Base-by-base conservation (phyloP, 2,888 invertebrate genomes). In the Abrostola triplasia region DNA sequence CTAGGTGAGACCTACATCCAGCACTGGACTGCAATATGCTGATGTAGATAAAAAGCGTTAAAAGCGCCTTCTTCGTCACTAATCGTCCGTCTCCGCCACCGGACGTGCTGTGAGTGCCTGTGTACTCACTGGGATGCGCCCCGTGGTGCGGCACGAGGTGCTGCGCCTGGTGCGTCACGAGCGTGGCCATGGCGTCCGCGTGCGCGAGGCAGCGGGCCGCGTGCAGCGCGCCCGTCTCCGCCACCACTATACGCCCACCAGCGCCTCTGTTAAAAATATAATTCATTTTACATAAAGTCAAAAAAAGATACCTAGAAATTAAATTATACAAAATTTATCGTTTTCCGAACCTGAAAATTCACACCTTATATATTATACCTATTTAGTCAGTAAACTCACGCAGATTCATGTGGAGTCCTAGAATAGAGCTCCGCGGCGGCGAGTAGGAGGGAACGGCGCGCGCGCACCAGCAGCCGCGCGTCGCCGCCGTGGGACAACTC, bases 151-250 rank as follows among this genome's bases (percentile, higher is more conserved):
- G 95, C 79, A 95, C 92, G 24, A 95, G 90, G 50, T 95, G 91
- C 56, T 95, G 93, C 53, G 93, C 95, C 76, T 95, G 95, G 60
- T 95, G 95, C 49, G 90, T 88, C 10, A 95, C 95, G 59, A 96
- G 93, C 51, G 94, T 95, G 58, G 95, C 92, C 79, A 95, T 92
- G 0, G 96, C 93, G 87, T 95, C 96, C 24, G 95, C 95, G 87
- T 95, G 95, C 52, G 95, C 95, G 35, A 96, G 86, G 74, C 95
- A 95, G 12, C 93, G 92, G 42, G 92, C 85, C 71, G 94, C 94
- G 85, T 95, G 95, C 73, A 91, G 89, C 10, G 93, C 92, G 54
- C 95, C 95, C 56, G 93, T 88, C 83, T 95, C 94, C 40, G 92
- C 90, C 44, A 93, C 87, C 38, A 86, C 79, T 63, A 74, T 67